Evolutionary conservation across 2,797 vertebrate genomes (phyloP).

Genomic region (Hozukius guyotensis): DNA sequence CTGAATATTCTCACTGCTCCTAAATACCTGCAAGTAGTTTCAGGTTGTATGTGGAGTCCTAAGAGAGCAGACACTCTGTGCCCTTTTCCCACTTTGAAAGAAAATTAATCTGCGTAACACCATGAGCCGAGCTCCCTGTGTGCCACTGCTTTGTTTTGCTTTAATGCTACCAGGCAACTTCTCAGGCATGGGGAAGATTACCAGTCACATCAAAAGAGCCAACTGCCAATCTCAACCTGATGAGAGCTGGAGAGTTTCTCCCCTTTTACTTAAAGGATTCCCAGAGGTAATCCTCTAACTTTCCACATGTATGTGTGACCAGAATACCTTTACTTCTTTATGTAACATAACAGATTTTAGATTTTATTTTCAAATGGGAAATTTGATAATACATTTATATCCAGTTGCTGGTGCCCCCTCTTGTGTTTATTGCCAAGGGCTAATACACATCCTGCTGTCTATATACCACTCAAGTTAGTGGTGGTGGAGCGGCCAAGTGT

Average conservation of each 20-base stretch:
- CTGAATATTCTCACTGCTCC: not conserved
- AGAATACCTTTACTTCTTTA: conserved; percentile 2
- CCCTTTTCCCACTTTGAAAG: conserved; percentile 26
- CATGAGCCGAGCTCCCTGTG: conserved; percentile 9
- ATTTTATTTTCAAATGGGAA: not conserved
- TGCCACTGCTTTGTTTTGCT: conserved; percentile 37
- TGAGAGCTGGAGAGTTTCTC: conserved; percentile 35
- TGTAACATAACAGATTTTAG: not conserved
- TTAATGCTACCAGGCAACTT: conserved; percentile 41
- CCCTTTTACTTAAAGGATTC: conserved; percentile 23
- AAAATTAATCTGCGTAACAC: conserved; percentile 34
- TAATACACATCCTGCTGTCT: not conserved
- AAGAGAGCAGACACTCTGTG: conserved; percentile 29
- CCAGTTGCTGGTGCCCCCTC: not conserved
- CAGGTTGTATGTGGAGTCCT: conserved; percentile 5
- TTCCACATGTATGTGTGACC: conserved; percentile 24
- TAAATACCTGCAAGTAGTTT: not conserved
- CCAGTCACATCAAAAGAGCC: conserved; percentile 49
- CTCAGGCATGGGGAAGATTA: conserved; percentile 36
- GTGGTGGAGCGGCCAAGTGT: not conserved
- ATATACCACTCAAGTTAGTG: not conserved
- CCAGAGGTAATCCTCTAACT: conserved; percentile 5
- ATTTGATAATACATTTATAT: not conserved
- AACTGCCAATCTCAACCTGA: conserved; percentile 38
- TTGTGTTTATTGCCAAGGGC: conserved; percentile 17